Conservation (phyloP, 2,113 vertebrate genomes). For the Pelecanus crispus region DNA sequence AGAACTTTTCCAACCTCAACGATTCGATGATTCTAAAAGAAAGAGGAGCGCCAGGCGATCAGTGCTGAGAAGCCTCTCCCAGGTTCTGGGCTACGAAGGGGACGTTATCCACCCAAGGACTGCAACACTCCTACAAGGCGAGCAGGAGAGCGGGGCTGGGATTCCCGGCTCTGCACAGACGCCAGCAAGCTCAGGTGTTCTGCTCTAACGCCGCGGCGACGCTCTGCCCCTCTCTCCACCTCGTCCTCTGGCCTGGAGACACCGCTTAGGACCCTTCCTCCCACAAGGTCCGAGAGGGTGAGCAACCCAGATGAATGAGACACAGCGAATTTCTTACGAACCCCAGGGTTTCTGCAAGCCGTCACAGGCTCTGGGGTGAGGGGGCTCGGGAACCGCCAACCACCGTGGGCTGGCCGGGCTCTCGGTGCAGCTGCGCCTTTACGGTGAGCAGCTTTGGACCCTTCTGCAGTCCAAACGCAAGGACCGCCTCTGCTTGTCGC, state of each 20-base stretch:
- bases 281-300: neutral
- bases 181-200: neutral
- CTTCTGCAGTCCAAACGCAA: neutral
- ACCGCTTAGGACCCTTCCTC: accelerated
- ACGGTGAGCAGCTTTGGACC: neutral
- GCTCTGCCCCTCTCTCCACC: neutral
- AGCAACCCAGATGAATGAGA: accelerated
- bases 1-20: too few relatives aligned
- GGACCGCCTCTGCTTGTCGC: too few relatives aligned
- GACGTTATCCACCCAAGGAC: neutral
- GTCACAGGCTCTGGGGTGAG: accelerated
- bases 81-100: neutral
- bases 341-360: neutral
- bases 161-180: accelerated
- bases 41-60: accelerated
- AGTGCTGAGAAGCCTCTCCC: neutral
- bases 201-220: accelerated
- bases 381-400: neutral
- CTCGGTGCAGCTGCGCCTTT: neutral
- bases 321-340: accelerated
- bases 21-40: too few relatives aligned
- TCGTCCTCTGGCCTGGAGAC: accelerated
- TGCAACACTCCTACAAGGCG: neutral
- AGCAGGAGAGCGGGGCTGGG: neutral
- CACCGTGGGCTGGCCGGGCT: neutral